Percentiles rank a stretch among this genome's conserved stretches.
phyloP scores from a whole-genome alignment of 2,113 vertebrate species.

The Menidia beryllina region DNA sequence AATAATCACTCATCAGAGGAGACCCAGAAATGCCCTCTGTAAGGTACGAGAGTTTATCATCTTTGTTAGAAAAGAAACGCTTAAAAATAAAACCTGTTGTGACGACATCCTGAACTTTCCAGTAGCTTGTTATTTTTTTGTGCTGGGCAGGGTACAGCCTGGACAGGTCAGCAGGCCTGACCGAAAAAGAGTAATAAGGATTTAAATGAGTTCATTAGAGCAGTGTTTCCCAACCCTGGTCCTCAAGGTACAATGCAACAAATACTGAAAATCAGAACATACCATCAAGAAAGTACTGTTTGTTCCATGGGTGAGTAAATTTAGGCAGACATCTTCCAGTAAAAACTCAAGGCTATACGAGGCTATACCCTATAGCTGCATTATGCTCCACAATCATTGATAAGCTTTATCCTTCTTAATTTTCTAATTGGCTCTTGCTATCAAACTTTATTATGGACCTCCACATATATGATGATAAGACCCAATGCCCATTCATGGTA shows the following conservation, averaged over 20 bases:
- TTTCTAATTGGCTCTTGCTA: conserved; percentile 50
- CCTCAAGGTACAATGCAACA: too few species aligned
- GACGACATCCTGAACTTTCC: too few species aligned
- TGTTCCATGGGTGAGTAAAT: background rate
- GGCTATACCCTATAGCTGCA: background rate
- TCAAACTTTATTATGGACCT: conserved; percentile 50
- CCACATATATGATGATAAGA: conserved; percentile 54
- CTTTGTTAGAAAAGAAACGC: too few species aligned
- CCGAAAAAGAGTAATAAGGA: too few species aligned
- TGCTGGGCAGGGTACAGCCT: too few species aligned
- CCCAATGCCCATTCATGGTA: conserved; percentile 51
- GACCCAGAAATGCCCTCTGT: background rate
- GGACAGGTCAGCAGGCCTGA: too few species aligned
- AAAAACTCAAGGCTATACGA: background rate
- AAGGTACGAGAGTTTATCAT: too few species aligned
- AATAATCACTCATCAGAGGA: background rate
- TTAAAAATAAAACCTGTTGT: too few species aligned
- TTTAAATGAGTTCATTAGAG: too few species aligned
- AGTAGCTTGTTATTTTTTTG: too few species aligned
- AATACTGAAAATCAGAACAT: background rate
- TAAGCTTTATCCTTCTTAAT: conserved; percentile 20
- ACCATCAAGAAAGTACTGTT: background rate
- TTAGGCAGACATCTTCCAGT: conserved; percentile 10
- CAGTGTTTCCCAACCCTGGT: too few species aligned
- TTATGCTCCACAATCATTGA: conserved; percentile 10